These are phyloP conservation scores for Lagopus muta DNA, from an alignment of 2,113 vertebrate species.

Conservation along the genomic window DNA sequence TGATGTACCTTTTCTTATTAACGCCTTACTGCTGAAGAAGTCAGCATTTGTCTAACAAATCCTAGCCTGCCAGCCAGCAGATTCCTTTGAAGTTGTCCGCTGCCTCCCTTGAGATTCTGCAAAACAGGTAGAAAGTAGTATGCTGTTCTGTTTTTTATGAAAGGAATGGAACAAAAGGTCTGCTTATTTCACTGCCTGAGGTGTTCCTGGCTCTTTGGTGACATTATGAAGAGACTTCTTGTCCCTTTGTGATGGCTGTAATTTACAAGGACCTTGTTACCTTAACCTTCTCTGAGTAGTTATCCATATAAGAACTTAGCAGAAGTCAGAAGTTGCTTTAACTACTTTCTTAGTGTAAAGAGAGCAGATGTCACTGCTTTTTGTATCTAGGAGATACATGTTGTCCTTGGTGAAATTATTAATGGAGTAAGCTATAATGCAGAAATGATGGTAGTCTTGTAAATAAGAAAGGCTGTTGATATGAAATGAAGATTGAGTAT, in stretches of 20 bases:
- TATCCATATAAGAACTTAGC: background rate
- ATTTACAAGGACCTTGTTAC: background rate
- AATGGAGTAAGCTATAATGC: background rate
- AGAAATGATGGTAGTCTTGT: background rate
- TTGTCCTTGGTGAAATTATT: background rate
- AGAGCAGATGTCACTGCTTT: background rate
- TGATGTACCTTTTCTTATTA: background rate
- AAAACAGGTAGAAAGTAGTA: conserved; percentile 1
- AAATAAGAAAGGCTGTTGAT: background rate
- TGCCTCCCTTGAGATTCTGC: background rate
- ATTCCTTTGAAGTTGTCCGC: background rate
- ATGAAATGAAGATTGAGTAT: background rate
- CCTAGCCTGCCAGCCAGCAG: background rate
- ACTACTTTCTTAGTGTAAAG: background rate
- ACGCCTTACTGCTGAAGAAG: background rate
- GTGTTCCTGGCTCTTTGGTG: background rate
- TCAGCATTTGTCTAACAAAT: background rate
- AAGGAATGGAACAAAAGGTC: background rate
- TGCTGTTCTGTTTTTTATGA: background rate
- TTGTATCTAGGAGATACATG: background rate
- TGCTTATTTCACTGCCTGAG: background rate
- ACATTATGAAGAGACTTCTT: background rate
- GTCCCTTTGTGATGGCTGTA: background rate
- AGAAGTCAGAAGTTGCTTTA: background rate
- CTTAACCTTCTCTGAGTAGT: background rate